Evolutionary conservation across 2,113 vertebrate species (phyloP), one percentile per base, ranked within the genome.

Genomic region (Gopherus flavomarginatus): DNA sequence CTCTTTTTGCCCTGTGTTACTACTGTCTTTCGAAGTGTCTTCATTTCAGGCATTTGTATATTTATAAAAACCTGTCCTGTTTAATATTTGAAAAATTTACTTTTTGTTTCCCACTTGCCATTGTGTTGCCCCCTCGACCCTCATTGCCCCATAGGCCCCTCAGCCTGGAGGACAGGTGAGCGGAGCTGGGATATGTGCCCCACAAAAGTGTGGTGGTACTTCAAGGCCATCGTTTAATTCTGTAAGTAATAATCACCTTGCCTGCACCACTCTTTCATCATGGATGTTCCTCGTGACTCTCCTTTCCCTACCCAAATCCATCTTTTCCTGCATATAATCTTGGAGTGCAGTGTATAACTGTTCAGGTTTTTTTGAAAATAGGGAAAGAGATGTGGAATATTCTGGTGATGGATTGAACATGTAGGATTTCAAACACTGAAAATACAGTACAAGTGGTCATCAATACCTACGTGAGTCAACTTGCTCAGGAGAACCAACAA

Each of bases 211-310:
- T 98, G 96, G 97, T 94, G 98, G 95, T 97, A 97, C 98, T 97
- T 97, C 98, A 97, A 97, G 98, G 98, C 97, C 98, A 21, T 97
- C 98, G 95, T 98, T 98, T 78, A 96, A 98, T 95, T 98, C 98
- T 98, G 98, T 99, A 99, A 99, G 98, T 99, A 99, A 97, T 11
- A 49, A 90, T 97, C 97, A 96, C 96, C 94, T 59, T 59, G 90
- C 81, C 80, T 91, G 81, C 93, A 87, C 91, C 53, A 89, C 52
- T 94, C 53, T 97, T 85, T 91, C 84, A 1, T 93, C 75, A 1
- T 94, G 81, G 95, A 65, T 97, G 90, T 96, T 95, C 92, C 88
- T 52, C 92, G 6, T 89, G 35, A 91, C 59, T 92, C 75, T 94
- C 49, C 57, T 86, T 83, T 72, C 86, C 94, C 72, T 94, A 78